These are phyloP conservation scores for Ctenopoma multispine DNA, from an alignment of 2,797 vertebrate species.

Conservation along the genomic window DNA sequence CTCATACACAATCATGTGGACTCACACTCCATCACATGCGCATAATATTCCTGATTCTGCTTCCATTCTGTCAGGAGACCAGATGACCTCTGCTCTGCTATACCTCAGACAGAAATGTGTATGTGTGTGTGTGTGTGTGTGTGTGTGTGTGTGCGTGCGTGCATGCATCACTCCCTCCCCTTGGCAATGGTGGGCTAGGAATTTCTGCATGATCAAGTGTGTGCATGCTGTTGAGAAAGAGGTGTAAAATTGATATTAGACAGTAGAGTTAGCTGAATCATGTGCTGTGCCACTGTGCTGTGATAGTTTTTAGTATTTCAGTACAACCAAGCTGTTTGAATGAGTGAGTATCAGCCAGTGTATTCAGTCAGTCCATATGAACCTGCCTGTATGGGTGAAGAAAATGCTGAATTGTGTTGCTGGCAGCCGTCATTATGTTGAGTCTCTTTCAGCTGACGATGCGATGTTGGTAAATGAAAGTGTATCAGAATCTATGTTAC, in stretches of 20 bases:
- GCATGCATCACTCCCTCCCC: neutral
- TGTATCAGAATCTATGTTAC: too few species aligned
- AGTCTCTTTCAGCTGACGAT: too few species aligned
- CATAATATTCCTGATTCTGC: constrained; percentile 75
- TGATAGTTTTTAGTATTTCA: neutral
- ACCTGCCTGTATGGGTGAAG: too few species aligned
- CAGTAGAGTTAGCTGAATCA: neutral
- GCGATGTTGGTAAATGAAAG: too few species aligned
- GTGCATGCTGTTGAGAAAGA: neutral
- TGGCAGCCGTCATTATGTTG: too few species aligned
- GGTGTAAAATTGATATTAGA: neutral
- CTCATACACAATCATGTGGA: constrained; percentile 40
- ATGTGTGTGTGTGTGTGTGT: constrained; percentile 12
- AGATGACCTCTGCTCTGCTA: constrained; percentile 60
- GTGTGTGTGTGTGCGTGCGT: too few species aligned
- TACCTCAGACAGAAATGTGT: constrained; percentile 57
- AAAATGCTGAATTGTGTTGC: too few species aligned
- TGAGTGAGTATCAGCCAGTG: neutral
- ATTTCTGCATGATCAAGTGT: constrained; percentile 39
- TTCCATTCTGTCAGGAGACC: constrained; percentile 70
- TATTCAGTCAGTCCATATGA: too few species aligned
- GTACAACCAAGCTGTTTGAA: neutral
- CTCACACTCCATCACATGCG: constrained; percentile 80
- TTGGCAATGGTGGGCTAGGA: constrained; percentile 6
- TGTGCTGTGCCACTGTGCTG: neutral